Percentiles rank a stretch among this genome's conserved stretches.
Conservation (phyloP, 2,888 invertebrate genomes). For the Cataglyphis rosenhaueri region DNA sequence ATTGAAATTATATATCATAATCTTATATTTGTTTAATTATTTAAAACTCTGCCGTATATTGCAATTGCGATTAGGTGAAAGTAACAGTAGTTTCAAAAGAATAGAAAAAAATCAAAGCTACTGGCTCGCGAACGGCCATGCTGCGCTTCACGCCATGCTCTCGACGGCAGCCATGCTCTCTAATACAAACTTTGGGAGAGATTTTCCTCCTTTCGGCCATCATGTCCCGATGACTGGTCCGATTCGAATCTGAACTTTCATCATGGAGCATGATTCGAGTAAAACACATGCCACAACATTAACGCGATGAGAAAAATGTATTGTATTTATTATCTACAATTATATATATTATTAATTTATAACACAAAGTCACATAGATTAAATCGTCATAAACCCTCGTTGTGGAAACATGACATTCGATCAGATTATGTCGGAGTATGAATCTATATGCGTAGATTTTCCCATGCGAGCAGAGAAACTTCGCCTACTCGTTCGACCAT, state of each 20-base stretch:
- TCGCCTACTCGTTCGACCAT: slow-evolving; percentile 69
- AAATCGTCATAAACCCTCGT: slow-evolving; percentile 44
- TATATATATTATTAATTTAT: neutral
- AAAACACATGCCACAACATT: neutral
- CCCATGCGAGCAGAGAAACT: slow-evolving; percentile 64
- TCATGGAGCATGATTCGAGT: neutral
- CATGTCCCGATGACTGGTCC: neutral
- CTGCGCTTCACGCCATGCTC: slow-evolving; percentile 72
- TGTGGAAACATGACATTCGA: slow-evolving; percentile 56
- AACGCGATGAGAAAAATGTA: neutral
- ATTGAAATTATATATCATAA: neutral
- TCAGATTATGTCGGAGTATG: slow-evolving; percentile 29
- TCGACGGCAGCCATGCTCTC: slow-evolving; percentile 79
- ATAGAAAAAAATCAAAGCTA: slow-evolving; percentile 63
- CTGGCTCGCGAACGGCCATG: slow-evolving; percentile 65
- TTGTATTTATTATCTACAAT: neutral
- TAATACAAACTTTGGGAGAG: neutral
- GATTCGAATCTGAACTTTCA: neutral
- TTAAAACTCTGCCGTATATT: neutral
- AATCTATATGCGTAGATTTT: slow-evolving; percentile 60
- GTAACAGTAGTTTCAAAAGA: slow-evolving; percentile 48
- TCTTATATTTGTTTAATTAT: neutral
- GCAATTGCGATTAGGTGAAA: neutral
- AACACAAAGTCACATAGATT: neutral
- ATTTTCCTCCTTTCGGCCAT: slow-evolving; percentile 36